Percentiles rank a stretch among this genome's conserved stretches.
Evolutionary conservation across 1,140 invertebrate species (phyloP).

Genomic region (Nixonia krombeini): DNA sequence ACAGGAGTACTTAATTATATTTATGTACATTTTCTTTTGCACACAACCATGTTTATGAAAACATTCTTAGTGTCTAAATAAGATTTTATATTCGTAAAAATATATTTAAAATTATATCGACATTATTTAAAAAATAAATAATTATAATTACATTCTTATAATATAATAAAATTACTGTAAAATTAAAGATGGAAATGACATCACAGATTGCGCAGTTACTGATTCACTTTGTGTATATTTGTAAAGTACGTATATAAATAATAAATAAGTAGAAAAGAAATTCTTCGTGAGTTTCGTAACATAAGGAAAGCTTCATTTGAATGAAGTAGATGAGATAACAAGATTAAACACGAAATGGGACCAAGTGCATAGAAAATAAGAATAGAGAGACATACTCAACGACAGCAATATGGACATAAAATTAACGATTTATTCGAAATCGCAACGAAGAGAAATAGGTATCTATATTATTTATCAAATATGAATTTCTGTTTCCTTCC

Average conservation of each 20-base stretch:
- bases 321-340: background rate
- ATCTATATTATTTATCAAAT: background rate
- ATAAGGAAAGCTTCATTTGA: background rate
- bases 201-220: background rate
- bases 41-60: too few relatives aligned
- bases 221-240: conserved; percentile 14
- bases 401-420: background rate
- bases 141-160: background rate
- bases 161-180: background rate
- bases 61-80: too few relatives aligned
- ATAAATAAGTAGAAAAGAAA: conserved; percentile 49
- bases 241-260: conserved; percentile 57
- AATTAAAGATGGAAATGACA: background rate
- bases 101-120: too few relatives aligned
- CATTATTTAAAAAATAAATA: too few relatives aligned
- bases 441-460: background rate
- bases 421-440: background rate
- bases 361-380: background rate
- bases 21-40: too few relatives aligned
- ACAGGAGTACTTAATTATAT: too few relatives aligned
- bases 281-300: background rate
- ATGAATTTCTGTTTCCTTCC: too few relatives aligned
- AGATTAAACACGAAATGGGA: background rate
- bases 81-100: too few relatives aligned
- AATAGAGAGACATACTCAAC: background rate